Evolutionary conservation across 2,888 invertebrate genomes (phyloP), one percentile per base, ranked within the genome.

Genomic region (Beris chalybata): DNA sequence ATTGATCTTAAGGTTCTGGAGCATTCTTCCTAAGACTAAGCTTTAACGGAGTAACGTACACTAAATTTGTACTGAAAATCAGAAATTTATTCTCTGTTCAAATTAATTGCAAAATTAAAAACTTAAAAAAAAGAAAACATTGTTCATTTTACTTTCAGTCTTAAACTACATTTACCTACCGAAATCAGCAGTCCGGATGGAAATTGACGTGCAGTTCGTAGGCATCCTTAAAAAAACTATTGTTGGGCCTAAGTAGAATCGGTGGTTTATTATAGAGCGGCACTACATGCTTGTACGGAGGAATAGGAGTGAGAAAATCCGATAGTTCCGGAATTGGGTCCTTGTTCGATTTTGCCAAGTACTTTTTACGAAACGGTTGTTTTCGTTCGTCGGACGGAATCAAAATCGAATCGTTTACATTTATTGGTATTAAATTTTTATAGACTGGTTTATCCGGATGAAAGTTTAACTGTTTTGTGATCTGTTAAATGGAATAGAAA

Each of bases 401-500:
- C 15, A 75, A 22, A 4, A 74, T 44, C 0, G 74, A 73, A 53
- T 78, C 77, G 52, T 78, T 77, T 0, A 78, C 77, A 69, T 76
- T 76, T 3, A 76, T 71, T 15, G 77, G 70, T 45, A 76, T 71
- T 30, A 79, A 71, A 69, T 77, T 73, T 29, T 71, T 75, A 64
- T 74, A 79, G 3, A 78, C 69, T 4, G 67, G 43, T 13, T 69
- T 66, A 58, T 71, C 69, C 12, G 72, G 71, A 3, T 71, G 69
- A 65, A 79, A 77, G 68, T 78, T 78, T 32, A 78, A 70, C 67
- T 74, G 76, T 38, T 75, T 73, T n/a, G 74, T 74, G 56, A 75
- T 64, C 78, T 78, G 65, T 22, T 5, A 50, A 54, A 22, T 22
- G 22, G 22, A 22, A 22, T 22, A 22, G 22, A 22, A 22, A 22